Percentiles rank a stretch among this genome's conserved stretches.
phyloP scores from a whole-genome alignment of 2,797 vertebrate genomes.

The Myotis daubentonii region DNA sequence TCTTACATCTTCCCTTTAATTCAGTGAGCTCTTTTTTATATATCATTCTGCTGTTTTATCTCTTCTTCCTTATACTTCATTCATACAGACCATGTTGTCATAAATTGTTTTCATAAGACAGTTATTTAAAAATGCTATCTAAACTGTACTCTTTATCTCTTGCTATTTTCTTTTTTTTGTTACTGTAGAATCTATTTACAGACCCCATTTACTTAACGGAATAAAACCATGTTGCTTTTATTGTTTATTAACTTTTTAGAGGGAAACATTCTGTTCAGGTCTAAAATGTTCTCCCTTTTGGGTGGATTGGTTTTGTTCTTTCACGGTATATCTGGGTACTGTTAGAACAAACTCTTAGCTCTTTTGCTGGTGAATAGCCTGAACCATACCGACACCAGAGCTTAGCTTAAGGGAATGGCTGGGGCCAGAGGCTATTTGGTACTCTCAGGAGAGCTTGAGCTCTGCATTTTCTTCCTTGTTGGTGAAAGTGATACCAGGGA shows the following conservation, averaged over 20 bases:
- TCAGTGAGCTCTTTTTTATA: neutral
- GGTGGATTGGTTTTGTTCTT: neutral
- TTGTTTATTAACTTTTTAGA: slow-evolving; percentile 14
- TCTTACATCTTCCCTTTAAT: neutral
- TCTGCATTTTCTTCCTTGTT: neutral
- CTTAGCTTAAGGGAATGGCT: neutral
- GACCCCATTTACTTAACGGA: neutral
- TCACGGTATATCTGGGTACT: neutral
- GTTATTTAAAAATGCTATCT: neutral
- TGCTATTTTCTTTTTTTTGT: slow-evolving; percentile 19
- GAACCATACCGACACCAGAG: neutral
- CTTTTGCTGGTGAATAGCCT: neutral
- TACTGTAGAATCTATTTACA: slow-evolving; percentile 4
- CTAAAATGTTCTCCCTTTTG: neutral
- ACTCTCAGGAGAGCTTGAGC: neutral
- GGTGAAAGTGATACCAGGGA: neutral
- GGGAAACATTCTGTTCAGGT: neutral
- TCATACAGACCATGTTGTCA: neutral
- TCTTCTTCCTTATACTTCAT: slow-evolving; percentile 7
- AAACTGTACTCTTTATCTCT: neutral
- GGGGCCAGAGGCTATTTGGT: neutral
- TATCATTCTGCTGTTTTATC: neutral
- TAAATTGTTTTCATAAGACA: neutral
- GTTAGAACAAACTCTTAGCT: neutral
- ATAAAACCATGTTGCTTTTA: neutral